phyloP scores from a whole-genome alignment of 2,888 invertebrate species.

The Lasioglossum villosulum region DNA sequence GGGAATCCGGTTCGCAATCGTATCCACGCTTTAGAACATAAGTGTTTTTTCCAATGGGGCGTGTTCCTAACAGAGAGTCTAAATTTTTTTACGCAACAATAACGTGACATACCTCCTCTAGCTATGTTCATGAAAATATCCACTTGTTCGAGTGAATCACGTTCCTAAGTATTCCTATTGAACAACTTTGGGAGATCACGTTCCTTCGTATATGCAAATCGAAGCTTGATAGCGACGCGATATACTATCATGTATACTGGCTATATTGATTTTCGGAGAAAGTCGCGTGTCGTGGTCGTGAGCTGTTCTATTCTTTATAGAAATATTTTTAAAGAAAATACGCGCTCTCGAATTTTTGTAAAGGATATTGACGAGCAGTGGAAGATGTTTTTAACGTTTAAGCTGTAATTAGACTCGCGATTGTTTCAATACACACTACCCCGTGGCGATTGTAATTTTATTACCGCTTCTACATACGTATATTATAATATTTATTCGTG shows the following conservation, averaged over 20 bases:
- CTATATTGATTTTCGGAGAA: conserved; percentile 53
- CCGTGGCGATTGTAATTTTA: background rate
- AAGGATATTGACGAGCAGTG: conserved; percentile 22
- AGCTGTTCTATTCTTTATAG: conserved; percentile 40
- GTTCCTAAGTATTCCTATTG: conserved; percentile 60
- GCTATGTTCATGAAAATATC: conserved; percentile 55
- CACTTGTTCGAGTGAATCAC: conserved; percentile 55
- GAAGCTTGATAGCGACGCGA: conserved; percentile 40
- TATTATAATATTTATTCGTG: background rate
- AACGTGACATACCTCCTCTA: conserved; percentile 39
- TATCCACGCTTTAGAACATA: conserved; percentile 61
- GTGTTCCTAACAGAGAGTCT: conserved; percentile 73
- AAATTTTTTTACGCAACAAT: conserved; percentile 67
- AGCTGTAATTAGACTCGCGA: conserved; percentile 61
- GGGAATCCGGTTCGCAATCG: conserved; percentile 46
- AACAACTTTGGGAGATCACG: conserved; percentile 58
- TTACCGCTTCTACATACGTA: background rate
- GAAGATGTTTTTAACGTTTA: conserved; percentile 43
- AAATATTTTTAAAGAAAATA: conserved; percentile 40
- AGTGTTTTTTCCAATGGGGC: conserved; percentile 65
- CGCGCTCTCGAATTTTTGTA: conserved; percentile 43
- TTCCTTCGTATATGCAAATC: conserved; percentile 61
- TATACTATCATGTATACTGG: conserved; percentile 52
- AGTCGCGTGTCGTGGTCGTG: conserved; percentile 16
- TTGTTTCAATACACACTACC: background rate